These are phyloP conservation scores for Cataglyphis altisquamis DNA, from an alignment of 2,888 invertebrate genomes.

Conservation along the genomic window DNA sequence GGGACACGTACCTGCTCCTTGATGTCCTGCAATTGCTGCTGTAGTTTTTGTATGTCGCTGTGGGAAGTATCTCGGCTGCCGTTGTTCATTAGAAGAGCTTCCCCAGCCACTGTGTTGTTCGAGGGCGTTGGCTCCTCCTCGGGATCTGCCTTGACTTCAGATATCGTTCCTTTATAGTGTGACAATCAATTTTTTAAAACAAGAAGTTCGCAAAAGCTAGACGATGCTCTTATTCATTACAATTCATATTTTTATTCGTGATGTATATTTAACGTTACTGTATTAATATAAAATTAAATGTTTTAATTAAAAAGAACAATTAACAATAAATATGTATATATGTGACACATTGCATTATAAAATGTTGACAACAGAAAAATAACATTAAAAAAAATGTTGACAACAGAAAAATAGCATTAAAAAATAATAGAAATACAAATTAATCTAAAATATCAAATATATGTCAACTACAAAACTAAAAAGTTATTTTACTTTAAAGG, in stretches of 20 bases:
- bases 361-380: neutral
- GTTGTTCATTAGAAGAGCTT: constrained; percentile 89
- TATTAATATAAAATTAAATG: neutral
- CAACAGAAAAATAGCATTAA: neutral
- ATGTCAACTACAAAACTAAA: neutral
- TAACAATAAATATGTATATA: neutral
- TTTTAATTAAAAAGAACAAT: neutral
- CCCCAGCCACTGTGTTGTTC: constrained; percentile 73
- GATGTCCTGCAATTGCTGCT: constrained; percentile 98
- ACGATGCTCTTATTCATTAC: neutral
- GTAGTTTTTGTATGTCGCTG: constrained; percentile 95
- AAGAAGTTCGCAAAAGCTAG: neutral
- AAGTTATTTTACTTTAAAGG: neutral
- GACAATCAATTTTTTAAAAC: constrained; percentile 58
- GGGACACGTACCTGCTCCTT: constrained; percentile 94
- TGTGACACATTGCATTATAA: neutral
- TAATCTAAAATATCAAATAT: neutral
- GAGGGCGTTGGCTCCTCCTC: constrained; percentile 86
- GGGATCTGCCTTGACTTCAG: constrained; percentile 87
- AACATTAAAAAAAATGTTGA: neutral
- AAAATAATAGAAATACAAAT: neutral
- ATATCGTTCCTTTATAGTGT: constrained; percentile 84
- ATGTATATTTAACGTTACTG: neutral
- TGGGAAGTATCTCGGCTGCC: constrained; percentile 90
- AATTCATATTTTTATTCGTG: neutral